A percentile compares a stretch with the other conserved stretches of the same genome.
These are phyloP conservation scores for Enteromius fasciolatus DNA, from an alignment of 2,797 vertebrate species.

Conservation along the genomic window DNA sequence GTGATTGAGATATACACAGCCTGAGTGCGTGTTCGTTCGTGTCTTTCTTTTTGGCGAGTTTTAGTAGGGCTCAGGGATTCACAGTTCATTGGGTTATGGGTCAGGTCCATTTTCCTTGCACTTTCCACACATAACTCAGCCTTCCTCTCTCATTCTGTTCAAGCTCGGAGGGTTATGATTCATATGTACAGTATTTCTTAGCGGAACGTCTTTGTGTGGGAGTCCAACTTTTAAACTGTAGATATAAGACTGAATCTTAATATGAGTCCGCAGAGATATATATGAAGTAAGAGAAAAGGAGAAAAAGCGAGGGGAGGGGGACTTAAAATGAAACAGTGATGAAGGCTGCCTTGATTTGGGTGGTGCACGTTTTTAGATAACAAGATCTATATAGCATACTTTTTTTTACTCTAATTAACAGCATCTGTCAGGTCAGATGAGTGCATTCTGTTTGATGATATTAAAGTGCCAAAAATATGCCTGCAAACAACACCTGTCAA, in stretches of 20 bases:
- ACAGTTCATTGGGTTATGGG: constrained; percentile 53
- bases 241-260: constrained; percentile 49
- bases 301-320: not conserved
- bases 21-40: constrained; percentile 11
- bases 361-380: constrained; percentile 33
- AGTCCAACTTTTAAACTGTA: constrained; percentile 55
- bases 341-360: constrained; percentile 24
- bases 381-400: constrained; percentile 53
- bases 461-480: constrained; percentile 61
- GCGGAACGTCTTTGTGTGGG: constrained; percentile 50
- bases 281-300: constrained; percentile 37
- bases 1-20: constrained; percentile 2
- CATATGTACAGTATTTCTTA: constrained; percentile 55
- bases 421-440: constrained; percentile 72
- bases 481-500: constrained; percentile 56
- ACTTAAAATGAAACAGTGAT: constrained; percentile 19
- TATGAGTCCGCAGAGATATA: constrained; percentile 40
- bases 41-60: constrained; percentile 51
- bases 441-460: constrained; percentile 69
- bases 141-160: constrained; percentile 31
- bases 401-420: constrained; percentile 77
- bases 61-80: constrained; percentile 54
- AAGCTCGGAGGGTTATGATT: constrained; percentile 61
- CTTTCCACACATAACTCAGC: constrained; percentile 42
- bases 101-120: constrained; percentile 56